Percentiles rank a stretch among this genome's conserved stretches.
These are phyloP conservation scores for Xiphophorus birchmanni DNA, from an alignment of 2,797 vertebrate species.

Conservation along the genomic window DNA sequence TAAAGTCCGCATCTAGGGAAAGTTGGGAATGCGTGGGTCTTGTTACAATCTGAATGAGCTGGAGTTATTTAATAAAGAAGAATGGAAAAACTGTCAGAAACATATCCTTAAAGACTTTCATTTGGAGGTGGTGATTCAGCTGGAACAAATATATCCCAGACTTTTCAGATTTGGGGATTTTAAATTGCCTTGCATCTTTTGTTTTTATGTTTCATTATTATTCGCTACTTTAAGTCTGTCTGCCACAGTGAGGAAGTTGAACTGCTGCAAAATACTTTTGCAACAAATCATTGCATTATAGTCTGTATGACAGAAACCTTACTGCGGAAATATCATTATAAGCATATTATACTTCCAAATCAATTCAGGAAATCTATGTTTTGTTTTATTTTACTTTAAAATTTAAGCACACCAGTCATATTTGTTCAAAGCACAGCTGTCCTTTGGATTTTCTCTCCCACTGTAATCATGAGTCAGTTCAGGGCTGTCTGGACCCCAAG, in stretches of 20 bases:
- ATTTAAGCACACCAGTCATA: background rate
- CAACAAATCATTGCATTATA: background rate
- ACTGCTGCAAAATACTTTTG: background rate
- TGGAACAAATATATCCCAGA: background rate
- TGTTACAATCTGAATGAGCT: background rate
- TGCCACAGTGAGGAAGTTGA: background rate
- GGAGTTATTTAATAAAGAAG: background rate
- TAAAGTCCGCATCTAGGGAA: background rate
- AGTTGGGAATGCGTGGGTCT: background rate
- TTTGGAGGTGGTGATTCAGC: background rate
- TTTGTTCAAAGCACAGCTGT: background rate
- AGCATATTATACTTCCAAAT: background rate
- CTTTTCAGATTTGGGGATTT: background rate
- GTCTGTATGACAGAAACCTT: background rate
- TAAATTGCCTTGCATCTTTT: background rate
- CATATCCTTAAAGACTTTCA: background rate
- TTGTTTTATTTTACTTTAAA: background rate
- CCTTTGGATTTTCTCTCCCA: slow-evolving; percentile 1
- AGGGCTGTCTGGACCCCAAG: slow-evolving; percentile 7
- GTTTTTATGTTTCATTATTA: background rate
- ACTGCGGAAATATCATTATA: background rate
- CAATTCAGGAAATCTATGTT: background rate
- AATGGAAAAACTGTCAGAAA: background rate
- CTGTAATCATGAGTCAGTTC: slow-evolving; percentile 25
- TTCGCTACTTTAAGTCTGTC: background rate